Conservation (phyloP, 2,113 vertebrate species). For the Phylloscopus trochiloides region DNA sequence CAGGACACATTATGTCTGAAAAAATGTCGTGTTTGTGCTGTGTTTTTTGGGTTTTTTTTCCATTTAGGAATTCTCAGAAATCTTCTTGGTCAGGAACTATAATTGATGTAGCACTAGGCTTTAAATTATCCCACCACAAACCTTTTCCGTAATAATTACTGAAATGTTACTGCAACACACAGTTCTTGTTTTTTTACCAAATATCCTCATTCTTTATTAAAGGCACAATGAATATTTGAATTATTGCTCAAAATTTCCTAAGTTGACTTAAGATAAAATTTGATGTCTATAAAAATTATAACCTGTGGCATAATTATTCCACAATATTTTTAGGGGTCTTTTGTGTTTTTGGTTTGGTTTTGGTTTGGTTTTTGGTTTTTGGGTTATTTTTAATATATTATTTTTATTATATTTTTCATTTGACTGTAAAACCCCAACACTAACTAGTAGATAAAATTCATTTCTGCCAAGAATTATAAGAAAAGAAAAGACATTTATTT, state of each 20-base stretch:
- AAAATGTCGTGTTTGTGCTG: not conserved
- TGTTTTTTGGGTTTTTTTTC: not conserved
- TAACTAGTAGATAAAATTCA: not conserved
- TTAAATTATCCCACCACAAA: not conserved
- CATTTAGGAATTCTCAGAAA: not conserved
- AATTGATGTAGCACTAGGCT: not conserved
- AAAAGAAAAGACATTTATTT: not conserved
- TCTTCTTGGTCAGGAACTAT: not conserved
- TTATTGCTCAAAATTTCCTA: not conserved
- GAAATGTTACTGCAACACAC: not conserved
- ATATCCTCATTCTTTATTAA: not conserved
- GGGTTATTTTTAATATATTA: too few relatives aligned
- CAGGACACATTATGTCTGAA: not conserved
- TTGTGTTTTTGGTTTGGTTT: too few relatives aligned
- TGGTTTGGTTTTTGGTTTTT: too few relatives aligned
- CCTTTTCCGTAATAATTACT: not conserved
- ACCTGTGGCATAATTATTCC: not conserved
- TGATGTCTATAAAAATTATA: not conserved
- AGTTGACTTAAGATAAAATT: not conserved
- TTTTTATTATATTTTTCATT: not conserved
- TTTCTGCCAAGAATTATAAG: not conserved
- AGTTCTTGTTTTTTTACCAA: not conserved
- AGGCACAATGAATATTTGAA: not conserved
- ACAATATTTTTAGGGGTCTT: rapidly evolving
- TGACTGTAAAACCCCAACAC: not conserved